A percentile compares a stretch with the other conserved stretches of the same genome.
These are phyloP conservation scores for Sminthurinus aureus DNA, from an alignment of 2,888 invertebrate genomes.

Conservation along the genomic window DNA sequence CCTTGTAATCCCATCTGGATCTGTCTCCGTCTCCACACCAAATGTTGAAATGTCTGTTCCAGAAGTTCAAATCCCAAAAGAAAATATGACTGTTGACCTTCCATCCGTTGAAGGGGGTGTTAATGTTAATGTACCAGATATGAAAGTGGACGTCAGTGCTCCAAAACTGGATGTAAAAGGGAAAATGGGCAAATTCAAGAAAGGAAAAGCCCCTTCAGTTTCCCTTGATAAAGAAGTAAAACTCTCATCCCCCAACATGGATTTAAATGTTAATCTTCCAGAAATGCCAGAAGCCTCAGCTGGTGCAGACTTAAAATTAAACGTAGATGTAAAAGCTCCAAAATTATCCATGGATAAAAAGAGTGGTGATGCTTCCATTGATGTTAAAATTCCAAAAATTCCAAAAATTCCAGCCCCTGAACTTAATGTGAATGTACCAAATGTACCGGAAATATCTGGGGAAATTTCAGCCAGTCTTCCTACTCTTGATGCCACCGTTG, in stretches of 20 bases:
- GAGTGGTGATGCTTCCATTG: background rate
- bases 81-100: background rate
- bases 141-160: background rate
- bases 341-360: background rate
- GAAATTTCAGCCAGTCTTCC: background rate
- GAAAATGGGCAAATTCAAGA: constrained; percentile 8
- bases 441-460: background rate
- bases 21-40: background rate
- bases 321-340: background rate
- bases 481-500: background rate
- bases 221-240: background rate
- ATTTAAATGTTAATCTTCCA: background rate
- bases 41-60: background rate
- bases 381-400: background rate
- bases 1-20: constrained; percentile 8
- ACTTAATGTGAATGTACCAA: constrained; percentile 1
- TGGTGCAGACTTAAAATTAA: background rate
- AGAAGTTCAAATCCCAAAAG: background rate
- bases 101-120: background rate
- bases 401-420: background rate
- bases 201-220: constrained; percentile 19
- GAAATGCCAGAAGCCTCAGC: background rate
- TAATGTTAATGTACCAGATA: background rate
- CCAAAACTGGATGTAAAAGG: background rate
- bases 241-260: background rate